Evolutionary conservation across 2,888 invertebrate species (phyloP).

Genomic region (Metalampra italica): DNA sequence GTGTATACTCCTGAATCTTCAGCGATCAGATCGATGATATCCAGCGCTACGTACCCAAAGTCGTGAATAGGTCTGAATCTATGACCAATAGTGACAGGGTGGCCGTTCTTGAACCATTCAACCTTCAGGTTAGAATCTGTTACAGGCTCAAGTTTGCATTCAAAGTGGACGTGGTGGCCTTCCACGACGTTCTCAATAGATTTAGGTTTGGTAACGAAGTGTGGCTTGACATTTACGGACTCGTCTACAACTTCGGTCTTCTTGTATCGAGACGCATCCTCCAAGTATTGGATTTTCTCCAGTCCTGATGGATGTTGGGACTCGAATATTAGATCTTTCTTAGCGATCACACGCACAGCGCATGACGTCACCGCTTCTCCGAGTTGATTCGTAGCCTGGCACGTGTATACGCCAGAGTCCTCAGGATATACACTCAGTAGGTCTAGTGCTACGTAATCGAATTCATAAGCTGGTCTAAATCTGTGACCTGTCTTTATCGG

Average conservation of each 20-base stretch:
- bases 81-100: constrained; percentile 95
- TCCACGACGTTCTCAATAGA: constrained; percentile 91
- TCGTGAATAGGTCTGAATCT: constrained; percentile 98
- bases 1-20: constrained; percentile 97
- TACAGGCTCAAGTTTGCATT: constrained; percentile 97
- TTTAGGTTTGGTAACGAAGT: constrained; percentile 92
- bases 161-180: constrained; percentile 97
- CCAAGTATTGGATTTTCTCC: constrained; percentile 94
- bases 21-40: constrained; percentile 96
- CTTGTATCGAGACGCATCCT: constrained; percentile 91
- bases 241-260: constrained; percentile 90
- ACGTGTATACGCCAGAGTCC: constrained; percentile 97
- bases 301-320: constrained; percentile 94
- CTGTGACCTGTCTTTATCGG: constrained; percentile 95
- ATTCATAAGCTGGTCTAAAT: constrained; percentile 97
- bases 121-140: constrained; percentile 97
- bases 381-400: constrained; percentile 94
- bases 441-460: constrained; percentile 98
- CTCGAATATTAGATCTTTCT: constrained; percentile 91
- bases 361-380: constrained; percentile 97
- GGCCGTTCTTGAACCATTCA: constrained; percentile 97
- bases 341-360: constrained; percentile 91
- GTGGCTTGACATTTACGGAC: constrained; percentile 88
- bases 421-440: constrained; percentile 97
- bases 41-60: constrained; percentile 98